Evolutionary conservation across 1,140 invertebrate genomes (phyloP).

Genomic region (Drosophila repleta): DNA sequence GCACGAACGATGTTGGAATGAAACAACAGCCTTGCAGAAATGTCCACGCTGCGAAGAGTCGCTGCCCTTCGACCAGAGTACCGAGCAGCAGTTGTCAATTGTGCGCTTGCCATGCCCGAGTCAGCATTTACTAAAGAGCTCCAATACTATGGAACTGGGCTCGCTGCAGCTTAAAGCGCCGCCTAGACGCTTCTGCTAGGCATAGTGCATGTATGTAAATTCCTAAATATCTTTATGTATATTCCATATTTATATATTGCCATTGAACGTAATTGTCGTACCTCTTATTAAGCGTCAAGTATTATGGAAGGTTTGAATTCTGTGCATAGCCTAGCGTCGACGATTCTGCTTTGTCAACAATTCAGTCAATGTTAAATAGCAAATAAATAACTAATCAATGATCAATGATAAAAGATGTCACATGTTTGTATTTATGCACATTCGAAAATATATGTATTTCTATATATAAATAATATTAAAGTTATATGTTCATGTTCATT

Average conservation of each 20-base stretch:
- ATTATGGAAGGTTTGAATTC: slow-evolving; percentile 19
- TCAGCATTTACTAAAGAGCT: slow-evolving; percentile 43
- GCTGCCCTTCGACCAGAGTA: slow-evolving; percentile 11
- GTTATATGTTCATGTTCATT: not conserved
- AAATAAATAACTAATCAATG: not conserved
- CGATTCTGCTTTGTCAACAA: not conserved
- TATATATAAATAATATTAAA: not conserved
- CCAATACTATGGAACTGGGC: slow-evolving; percentile 53
- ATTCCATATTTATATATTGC: slow-evolving; percentile 51
- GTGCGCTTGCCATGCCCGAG: slow-evolving; percentile 61
- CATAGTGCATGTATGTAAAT: slow-evolving; percentile 7
- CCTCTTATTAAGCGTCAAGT: slow-evolving; percentile 36
- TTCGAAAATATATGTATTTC: slow-evolving; percentile 4
- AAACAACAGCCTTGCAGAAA: slow-evolving; percentile 25
- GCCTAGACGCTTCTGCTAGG: slow-evolving; percentile 73
- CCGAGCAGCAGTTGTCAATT: slow-evolving; percentile 15
- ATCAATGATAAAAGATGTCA: not conserved
- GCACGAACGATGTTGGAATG: slow-evolving; percentile 64
- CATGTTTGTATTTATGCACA: slow-evolving; percentile 10
- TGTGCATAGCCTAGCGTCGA: not conserved
- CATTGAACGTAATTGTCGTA: slow-evolving; percentile 65
- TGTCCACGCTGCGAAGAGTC: slow-evolving; percentile 63
- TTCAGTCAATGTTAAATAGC: not conserved
- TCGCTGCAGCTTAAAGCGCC: slow-evolving; percentile 78
- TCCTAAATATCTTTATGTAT: slow-evolving; percentile 25